Percentiles rank a stretch among this genome's conserved stretches.
Evolutionary conservation across 2,797 vertebrate genomes (phyloP).

Genomic region (Clarias platycephalus): DNA sequence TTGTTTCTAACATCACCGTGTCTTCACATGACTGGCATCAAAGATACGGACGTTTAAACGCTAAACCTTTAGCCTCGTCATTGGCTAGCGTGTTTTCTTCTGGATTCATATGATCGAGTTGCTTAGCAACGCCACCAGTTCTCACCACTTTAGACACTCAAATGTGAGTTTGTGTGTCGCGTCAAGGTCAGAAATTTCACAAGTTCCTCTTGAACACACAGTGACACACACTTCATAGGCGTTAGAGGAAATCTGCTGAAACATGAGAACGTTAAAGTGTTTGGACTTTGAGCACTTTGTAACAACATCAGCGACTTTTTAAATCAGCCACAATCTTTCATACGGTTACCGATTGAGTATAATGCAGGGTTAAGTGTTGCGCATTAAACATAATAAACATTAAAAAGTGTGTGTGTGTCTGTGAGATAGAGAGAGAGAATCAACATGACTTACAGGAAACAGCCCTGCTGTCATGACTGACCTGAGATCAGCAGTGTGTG

Average conservation of each 20-base stretch:
- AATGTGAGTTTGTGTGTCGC: neutral
- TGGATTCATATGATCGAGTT: neutral
- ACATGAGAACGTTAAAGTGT: neutral
- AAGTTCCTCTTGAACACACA: neutral
- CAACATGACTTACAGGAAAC: conserved; percentile 10
- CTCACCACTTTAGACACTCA: neutral
- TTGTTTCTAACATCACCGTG: neutral
- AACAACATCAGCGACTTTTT: neutral
- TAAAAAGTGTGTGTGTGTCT: neutral
- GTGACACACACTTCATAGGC: neutral
- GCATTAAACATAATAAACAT: neutral
- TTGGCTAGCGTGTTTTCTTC: neutral
- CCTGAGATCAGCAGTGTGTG: neutral
- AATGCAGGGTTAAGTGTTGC: neutral
- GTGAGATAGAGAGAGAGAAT: neutral
- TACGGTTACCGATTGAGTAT: neutral
- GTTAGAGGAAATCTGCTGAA: neutral
- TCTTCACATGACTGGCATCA: neutral
- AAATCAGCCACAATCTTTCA: neutral
- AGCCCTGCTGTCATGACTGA: neutral
- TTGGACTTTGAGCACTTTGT: neutral
- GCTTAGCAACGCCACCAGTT: neutral
- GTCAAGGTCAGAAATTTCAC: neutral
- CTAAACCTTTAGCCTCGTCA: neutral
- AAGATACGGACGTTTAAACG: neutral